Conservation (phyloP, 64 coral and sea anemone species). For the Porites australiensis region DNA sequence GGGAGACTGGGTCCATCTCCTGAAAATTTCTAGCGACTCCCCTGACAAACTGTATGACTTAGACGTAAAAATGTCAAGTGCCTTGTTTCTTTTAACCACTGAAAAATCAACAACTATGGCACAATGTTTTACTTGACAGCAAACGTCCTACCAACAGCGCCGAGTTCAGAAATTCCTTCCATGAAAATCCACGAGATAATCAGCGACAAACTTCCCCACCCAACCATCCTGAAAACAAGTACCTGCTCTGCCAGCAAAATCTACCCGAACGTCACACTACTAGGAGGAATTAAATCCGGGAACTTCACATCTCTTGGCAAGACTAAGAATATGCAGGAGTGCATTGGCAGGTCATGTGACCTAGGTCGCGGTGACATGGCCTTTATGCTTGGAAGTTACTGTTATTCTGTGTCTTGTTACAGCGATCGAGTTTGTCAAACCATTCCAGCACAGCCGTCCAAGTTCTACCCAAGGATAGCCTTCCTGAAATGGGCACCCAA, state of each 20-base stretch:
- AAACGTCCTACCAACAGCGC: conserved; percentile 68
- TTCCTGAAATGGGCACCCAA: conserved; percentile 97
- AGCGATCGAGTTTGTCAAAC: conserved; percentile 90
- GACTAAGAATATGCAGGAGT: conserved; percentile 97
- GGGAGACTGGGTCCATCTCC: too few species aligned
- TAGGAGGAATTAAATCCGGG: conserved; percentile 93
- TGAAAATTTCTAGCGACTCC: too few species aligned
- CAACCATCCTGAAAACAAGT: conserved; percentile 93
- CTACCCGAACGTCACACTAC: conserved; percentile 87
- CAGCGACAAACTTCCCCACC: conserved; percentile 86
- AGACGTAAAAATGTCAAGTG: too few species aligned
- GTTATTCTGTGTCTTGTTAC: conserved; percentile 85
- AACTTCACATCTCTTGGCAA: conserved; percentile 91
- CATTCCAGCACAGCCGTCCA: conserved; percentile 93
- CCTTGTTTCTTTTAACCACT: too few species aligned
- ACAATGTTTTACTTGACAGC: conserved; percentile 27
- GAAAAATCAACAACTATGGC: not conserved
- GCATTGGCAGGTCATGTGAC: conserved; percentile 96
- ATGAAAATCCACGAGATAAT: conserved; percentile 91
- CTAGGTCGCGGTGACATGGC: conserved; percentile 87
- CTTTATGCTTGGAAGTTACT: conserved; percentile 90
- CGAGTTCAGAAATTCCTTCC: conserved; percentile 28
- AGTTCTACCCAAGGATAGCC: conserved; percentile 78
- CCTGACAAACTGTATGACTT: too few species aligned
- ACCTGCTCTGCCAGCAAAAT: conserved; percentile 94